These are phyloP conservation scores for Allophyes oxyacanthae DNA, from an alignment of 2,888 invertebrate species.

Conservation along the genomic window DNA sequence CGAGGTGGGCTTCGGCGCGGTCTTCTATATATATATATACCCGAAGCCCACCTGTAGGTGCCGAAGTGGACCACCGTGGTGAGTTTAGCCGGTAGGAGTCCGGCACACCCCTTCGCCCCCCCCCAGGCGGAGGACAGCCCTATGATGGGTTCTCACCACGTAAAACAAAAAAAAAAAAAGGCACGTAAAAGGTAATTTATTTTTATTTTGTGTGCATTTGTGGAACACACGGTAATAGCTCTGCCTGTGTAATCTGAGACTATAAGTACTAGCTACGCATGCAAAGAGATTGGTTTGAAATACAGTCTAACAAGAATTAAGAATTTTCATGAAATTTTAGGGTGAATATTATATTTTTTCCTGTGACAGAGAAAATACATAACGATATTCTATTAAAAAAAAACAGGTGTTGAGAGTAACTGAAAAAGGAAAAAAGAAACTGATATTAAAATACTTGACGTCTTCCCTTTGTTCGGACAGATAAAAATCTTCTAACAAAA, in stretches of 20 bases:
- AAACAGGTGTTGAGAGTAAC: not conserved
- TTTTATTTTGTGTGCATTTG: conserved; percentile 7
- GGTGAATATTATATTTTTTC: too few species aligned
- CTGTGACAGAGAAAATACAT: not conserved
- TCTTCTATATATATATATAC: too few species aligned
- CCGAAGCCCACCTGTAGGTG: too few species aligned
- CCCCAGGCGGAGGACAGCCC: too few species aligned
- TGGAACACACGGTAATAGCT: conserved; percentile 15
- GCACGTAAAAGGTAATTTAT: not conserved
- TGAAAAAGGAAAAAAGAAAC: not conserved
- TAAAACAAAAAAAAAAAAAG: too few species aligned
- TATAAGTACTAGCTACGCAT: not conserved
- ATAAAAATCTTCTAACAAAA: not conserved
- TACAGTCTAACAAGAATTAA: not conserved
- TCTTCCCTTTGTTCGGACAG: not conserved
- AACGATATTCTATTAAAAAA: not conserved
- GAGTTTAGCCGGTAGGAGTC: too few species aligned
- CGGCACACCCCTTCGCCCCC: too few species aligned
- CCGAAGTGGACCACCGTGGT: too few species aligned
- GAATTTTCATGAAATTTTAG: too few species aligned
- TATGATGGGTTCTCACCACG: too few species aligned
- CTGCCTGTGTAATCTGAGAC: conserved; percentile 9
- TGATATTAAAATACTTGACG: not conserved
- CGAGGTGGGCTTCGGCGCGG: too few species aligned
- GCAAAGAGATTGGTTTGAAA: not conserved